phyloP scores from a whole-genome alignment of 2,797 vertebrate genomes.

The Malacoraja senta region DNA sequence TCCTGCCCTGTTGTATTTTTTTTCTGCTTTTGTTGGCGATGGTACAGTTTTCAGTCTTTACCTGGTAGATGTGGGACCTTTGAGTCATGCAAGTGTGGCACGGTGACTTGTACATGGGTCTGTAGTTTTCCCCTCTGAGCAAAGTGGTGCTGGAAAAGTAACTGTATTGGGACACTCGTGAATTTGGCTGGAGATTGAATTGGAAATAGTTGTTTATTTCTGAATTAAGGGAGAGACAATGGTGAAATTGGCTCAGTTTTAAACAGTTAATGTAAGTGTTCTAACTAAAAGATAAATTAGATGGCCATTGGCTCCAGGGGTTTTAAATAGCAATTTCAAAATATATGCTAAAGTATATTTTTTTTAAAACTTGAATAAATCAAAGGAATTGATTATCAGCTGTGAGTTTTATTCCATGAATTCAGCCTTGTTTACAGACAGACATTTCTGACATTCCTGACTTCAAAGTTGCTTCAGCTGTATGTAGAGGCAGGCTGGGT shows the following conservation, averaged over 20 bases:
- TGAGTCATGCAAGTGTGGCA: too few species aligned
- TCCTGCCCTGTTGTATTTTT: too few species aligned
- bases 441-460: slow-evolving; percentile 14
- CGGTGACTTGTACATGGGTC: neutral
- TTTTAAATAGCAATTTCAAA: neutral
- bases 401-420: neutral
- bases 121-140: neutral
- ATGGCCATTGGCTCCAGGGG: neutral
- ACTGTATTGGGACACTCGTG: neutral
- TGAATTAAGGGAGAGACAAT: neutral
- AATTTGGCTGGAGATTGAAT: neutral
- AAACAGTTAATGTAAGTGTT: neutral
- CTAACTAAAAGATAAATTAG: neutral
- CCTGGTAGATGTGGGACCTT: too few species aligned
- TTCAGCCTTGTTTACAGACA: neutral
- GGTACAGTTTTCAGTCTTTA: too few species aligned
- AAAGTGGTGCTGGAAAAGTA: neutral
- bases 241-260: neutral
- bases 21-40: too few species aligned
- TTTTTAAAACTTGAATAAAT: neutral
- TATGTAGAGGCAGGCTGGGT: too few species aligned
- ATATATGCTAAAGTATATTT: neutral
- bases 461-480: slow-evolving; percentile 16
- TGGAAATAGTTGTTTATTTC: neutral
- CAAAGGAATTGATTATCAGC: neutral